A percentile compares a stretch with the other conserved stretches of the same genome.
Conservation (phyloP, 2,888 invertebrate genomes). For the Sesia bembeciformis region DNA sequence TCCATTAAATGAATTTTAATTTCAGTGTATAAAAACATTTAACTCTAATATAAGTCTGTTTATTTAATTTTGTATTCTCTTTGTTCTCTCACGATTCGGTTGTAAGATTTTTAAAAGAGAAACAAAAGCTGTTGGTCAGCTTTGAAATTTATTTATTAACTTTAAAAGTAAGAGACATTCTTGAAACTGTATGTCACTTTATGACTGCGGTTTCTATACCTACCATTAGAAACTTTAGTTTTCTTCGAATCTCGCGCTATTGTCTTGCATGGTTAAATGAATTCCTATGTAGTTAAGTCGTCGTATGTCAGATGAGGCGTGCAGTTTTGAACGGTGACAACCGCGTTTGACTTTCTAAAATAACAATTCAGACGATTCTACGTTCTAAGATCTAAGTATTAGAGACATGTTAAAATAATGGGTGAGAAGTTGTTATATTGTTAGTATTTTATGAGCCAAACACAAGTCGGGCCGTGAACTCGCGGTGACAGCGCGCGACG, state of each 20-base stretch:
- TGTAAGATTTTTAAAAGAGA: too few relatives aligned
- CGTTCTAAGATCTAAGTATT: conserved; percentile 2
- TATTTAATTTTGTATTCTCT: too few relatives aligned
- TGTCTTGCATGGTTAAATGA: conserved; percentile 37
- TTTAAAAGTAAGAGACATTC: too few relatives aligned
- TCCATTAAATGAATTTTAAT: too few relatives aligned
- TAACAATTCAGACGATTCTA: conserved; percentile 5
- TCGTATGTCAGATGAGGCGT: conserved; percentile 48
- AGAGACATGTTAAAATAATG: too few relatives aligned
- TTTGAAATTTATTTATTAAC: too few relatives aligned
- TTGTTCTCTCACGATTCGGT: too few relatives aligned
- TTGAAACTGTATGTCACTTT: too few relatives aligned
- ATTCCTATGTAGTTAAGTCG: conserved; percentile 35
- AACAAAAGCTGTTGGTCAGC: too few relatives aligned
- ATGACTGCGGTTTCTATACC: conserved; percentile 12
- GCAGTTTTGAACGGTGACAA: conserved; percentile 36
- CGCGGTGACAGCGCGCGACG: conserved; percentile 42
- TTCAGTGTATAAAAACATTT: too few relatives aligned
- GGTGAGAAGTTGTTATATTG: conserved; percentile 18
- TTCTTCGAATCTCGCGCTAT: conserved; percentile 38
- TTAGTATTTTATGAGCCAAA: conserved; percentile 51
- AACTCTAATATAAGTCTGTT: too few relatives aligned
- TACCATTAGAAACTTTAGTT: conserved; percentile 47
- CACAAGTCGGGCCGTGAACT: conserved; percentile 46
- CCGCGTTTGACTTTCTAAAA: conserved; percentile 5